Base-by-base conservation (phyloP, 2,888 invertebrate species). In the Heliconius ismenius region DNA sequence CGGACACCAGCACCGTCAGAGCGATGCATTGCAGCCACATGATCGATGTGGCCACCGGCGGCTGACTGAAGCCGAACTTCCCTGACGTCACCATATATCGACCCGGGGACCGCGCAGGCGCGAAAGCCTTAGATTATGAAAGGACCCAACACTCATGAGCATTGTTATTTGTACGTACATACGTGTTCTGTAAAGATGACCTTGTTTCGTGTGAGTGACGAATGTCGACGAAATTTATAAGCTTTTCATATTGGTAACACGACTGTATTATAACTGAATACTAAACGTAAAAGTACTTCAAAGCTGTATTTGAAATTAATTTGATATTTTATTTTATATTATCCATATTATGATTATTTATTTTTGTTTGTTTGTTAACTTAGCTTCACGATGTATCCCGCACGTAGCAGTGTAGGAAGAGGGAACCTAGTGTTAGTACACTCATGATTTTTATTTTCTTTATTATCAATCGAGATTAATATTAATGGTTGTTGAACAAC, bases 1-100 rank as follows among this genome's bases (percentile, higher is more conserved):
- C 89, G 83, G 91, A 89, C 84, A 90, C 86, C 88, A 94, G 88
- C 88, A 92, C 86, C 81, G 89, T 89, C 74, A 88, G 89, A 86
- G 92, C 90, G 87, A 92, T 86, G 85, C 92, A 92, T 91, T 89
- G 90, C 80, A 92, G 84, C 93, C 92, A 93, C 94, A 93, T 93
- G 91, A 87, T 94, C 86, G 80, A 84, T 85, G 86, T 87, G 92
- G 90, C 91, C 89, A 88, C 81, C 85, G 86, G 86, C 89, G 91
- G 90, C 91, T 91, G 91, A 94, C 93, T 93, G 92, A 92, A 85
- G 87, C 86, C 85, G 81, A 79, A 84, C 83, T 83, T 83, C 83
- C 77, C 88, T 92, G 92, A 94, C 94, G 93, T 93, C 93, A 94
- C 90, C 83, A 82, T 80, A 83, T 92, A 94, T 94, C 93, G 94